These are phyloP conservation scores for Diploscapter pachys DNA, from an alignment of 1,140 invertebrate species.

Conservation along the genomic window DNA sequence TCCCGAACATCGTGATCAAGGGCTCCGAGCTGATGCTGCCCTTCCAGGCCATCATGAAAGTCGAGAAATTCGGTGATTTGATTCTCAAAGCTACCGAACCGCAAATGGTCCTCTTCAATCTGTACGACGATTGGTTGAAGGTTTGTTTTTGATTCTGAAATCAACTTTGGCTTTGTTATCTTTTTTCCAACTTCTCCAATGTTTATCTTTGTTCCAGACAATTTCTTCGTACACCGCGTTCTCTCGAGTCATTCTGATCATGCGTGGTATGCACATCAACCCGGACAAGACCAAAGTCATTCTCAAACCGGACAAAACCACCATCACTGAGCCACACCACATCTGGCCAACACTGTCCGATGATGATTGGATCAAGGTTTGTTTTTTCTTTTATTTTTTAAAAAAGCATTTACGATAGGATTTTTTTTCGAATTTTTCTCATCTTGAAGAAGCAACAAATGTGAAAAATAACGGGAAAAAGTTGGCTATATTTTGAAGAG, in stretches of 20 bases:
- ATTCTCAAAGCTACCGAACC: conserved; percentile 99
- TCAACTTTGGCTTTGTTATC: conserved; percentile 6
- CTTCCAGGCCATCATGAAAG: conserved; percentile 95
- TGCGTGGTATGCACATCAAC: conserved; percentile 94
- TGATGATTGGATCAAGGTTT: conserved; percentile 95
- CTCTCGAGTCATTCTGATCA: conserved; percentile 90
- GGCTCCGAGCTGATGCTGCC: conserved; percentile 96
- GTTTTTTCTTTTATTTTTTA: too few relatives aligned
- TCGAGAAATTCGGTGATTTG: conserved; percentile 98
- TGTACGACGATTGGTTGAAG: conserved; percentile 99
- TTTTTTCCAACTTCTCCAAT: conserved; percentile 9
- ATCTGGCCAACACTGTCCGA: conserved; percentile 97
- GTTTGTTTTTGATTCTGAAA: conserved; percentile 43
- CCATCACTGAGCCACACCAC: conserved; percentile 95
- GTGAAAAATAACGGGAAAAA: too few relatives aligned
- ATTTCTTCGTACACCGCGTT: conserved; percentile 71
- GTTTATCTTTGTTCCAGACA: conserved; percentile 40
- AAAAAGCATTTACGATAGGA: background rate
- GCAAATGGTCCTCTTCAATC: conserved; percentile 98
- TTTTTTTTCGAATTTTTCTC: too few relatives aligned
- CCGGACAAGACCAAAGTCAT: conserved; percentile 97
- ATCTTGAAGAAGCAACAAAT: too few relatives aligned
- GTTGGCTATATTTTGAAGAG: background rate
- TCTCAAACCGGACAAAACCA: conserved; percentile 96
- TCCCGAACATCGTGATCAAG: conserved; percentile 99